Base-by-base conservation (phyloP, 2,888 invertebrate genomes). In the Asteroscopus sphinx region DNA sequence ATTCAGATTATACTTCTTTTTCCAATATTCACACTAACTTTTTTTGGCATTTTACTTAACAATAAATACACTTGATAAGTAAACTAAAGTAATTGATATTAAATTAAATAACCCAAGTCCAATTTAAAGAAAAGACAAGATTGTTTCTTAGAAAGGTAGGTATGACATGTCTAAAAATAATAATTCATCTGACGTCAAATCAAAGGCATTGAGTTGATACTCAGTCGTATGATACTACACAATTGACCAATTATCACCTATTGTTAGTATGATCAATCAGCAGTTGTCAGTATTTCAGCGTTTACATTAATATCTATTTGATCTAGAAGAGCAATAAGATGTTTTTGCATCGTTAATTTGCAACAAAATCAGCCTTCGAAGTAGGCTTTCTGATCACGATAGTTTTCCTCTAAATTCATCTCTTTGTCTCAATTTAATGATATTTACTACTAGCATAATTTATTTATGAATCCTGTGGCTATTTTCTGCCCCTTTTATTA, bases 271-370 rank as follows among this genome's bases (percentile, higher is more conserved):
- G 70, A 58, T 49, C 54, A 56, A 44, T 45, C 70, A 44, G n/a
- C n/a, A n/a, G n/a, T n/a, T n/a, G n/a, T n/a, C n/a, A n/a, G n/a
- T 70, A 67, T 65, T 56, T 64, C 35, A 57, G 36, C 32, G 35
- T 11, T 30, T 42, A 17, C 39, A 48, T 47, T 41, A 62, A 53
- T 49, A 44, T 56, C 42, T 53, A 62, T 57, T 58, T 63, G 66
- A 54, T 59, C 40, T 59, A 33, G 49, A 64, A 47, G 54, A 41
- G 44, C 44, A 46, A 37, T 53, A 37, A 42, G 36, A 40, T 71
- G 47, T 82, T 74, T 67, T 80, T 78, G 81, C 79, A 66, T 77
- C 77, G 62, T 46, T 68, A 63, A 74, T 81, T 84, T 82, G 78
- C 73, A 76, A 68, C 60, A 44, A 76, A 59, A 67, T 48, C 73